Percentiles rank a stretch among this genome's conserved stretches.
Conservation (phyloP, 2,797 vertebrate species). For the Gambusia yucatana region DNA sequence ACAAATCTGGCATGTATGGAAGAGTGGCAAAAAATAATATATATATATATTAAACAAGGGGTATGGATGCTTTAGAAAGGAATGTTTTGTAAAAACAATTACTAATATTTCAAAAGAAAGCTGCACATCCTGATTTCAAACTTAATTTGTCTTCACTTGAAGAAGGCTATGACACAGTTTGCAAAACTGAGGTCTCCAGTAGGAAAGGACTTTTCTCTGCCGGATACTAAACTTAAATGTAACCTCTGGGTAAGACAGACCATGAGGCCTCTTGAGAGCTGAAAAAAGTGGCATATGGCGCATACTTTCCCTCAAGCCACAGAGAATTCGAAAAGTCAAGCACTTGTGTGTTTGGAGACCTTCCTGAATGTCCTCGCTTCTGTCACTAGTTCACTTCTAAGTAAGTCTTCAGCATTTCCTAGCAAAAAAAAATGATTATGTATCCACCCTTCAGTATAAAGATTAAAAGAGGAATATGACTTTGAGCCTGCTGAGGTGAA, state of each 20-base stretch:
- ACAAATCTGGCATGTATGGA: not conserved
- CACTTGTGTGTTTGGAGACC: constrained; percentile 39
- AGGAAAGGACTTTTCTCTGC: constrained; percentile 33
- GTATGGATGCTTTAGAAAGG: not conserved
- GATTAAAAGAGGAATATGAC: constrained; percentile 53
- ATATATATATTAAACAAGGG: not conserved
- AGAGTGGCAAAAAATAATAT: not conserved
- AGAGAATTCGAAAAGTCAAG: constrained; percentile 36
- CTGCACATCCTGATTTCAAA: constrained; percentile 8
- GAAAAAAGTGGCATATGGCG: constrained; percentile 34
- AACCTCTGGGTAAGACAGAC: constrained; percentile 40
- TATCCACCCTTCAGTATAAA: constrained; percentile 31
- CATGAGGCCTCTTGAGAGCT: constrained; percentile 38
- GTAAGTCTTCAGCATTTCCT: constrained; percentile 31
- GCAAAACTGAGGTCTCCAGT: constrained; percentile 23
- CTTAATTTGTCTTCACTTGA: constrained; percentile 32
- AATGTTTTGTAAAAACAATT: not conserved
- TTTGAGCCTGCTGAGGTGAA: constrained; percentile 53
- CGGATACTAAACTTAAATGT: constrained; percentile 34
- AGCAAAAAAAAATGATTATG: constrained; percentile 25
- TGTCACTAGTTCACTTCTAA: constrained; percentile 46
- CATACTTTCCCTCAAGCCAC: constrained; percentile 32
- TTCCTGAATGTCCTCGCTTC: constrained; percentile 48
- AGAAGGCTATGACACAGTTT: constrained; percentile 36
- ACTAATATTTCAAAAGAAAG: constrained; percentile 14